Evolutionary conservation across 2,888 invertebrate species (phyloP), one percentile per base, ranked within the genome.

Genomic region (Ypsolopha sequella): DNA sequence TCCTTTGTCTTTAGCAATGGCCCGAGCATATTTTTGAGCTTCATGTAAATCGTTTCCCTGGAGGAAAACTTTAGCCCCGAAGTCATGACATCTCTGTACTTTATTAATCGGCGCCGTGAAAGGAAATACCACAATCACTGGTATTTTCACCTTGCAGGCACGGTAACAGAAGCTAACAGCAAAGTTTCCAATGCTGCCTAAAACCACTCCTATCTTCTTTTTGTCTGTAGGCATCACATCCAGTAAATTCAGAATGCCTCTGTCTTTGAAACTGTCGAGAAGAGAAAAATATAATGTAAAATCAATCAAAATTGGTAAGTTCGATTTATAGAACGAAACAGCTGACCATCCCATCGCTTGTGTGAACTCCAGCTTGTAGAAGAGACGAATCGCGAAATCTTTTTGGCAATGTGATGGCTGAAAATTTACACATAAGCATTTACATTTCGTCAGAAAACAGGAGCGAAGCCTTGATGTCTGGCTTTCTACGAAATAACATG

Each of bases 161-260:
- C 93, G 91, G 67, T 90, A 91, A 54, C 90, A 88, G 39, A 93
- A 68, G 1, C 91, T 90, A 41, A 90, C 72, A 0, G 92, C 93
- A 64, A 92, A 92, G 66, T 94, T 93, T 0, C 93, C 93, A 9
- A 91, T 85, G 6, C 92, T 92, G 0, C 92, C 92, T 9, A 92
- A 87, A 36, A 91, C 89, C 1, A 93, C 89, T 6, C 93, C 93
- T 6, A 74, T 70, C 58, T 81, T 80, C 64, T 87, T 89, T 66
- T 91, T 88, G 51, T 90, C 89, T 55, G 75, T 57, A 2, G 87
- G 66, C 48, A 93, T 68, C 70, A 86, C 85, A 60, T 89, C 71
- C 35, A 93, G 73, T 1, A 88, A 88, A 65, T 91, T 91, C 41
- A 91, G 66, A 0, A 90, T 90, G 14, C 93, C 93, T 60, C 93